Evolutionary conservation across 2,113 vertebrate species (phyloP).

Genomic region (Oryctolagus cuniculus): mOryCun1.1 NC_091437.1:10192001-10192500

Average conservation of each 20-base stretch:
- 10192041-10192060: background rate
- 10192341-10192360: slow-evolving; percentile 21
- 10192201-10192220: background rate
- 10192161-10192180: background rate
- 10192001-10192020: background rate
- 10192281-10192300: background rate
- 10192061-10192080: background rate
- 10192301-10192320: background rate
- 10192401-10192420: background rate
- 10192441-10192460: background rate
- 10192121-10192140: slow-evolving; percentile 19
- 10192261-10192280: background rate
- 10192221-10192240: background rate
- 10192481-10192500: background rate
- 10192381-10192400: background rate
- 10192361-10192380: background rate
- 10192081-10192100: background rate
- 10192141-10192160: background rate
- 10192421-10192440: background rate
- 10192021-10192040: background rate
- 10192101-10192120: background rate
- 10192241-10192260: background rate
- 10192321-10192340: slow-evolving; percentile 30
- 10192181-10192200: background rate
- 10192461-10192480: background rate